Base-by-base conservation (phyloP, 1,140 invertebrate species). In the Drosophila sulfurigaster region DNA sequence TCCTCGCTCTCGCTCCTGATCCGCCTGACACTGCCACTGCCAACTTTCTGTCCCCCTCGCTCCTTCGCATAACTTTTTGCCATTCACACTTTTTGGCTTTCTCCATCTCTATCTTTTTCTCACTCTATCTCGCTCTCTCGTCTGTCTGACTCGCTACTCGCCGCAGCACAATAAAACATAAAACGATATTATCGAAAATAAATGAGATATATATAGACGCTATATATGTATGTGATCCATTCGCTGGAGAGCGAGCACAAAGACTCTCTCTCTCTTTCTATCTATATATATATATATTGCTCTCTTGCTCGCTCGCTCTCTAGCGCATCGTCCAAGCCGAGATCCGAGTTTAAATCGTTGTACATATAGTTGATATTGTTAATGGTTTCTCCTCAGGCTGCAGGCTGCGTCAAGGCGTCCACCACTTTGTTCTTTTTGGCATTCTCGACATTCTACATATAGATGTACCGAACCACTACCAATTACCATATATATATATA, bases 311-410 rank as follows among this genome's bases (percentile, higher is more conserved):
- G 38, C 16, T 16, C 10, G 11, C n/a, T 54, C 51, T 54, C 51
- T 13, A n/a, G 32, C 46, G 28, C n/a, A n/a, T 60, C 11, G 49
- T 41, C 32, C 56, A 51, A 41, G 45, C 8, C 43, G 45, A 59
- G 28, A 65, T 43, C 28, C 54, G 38, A 54, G 48, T 68, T 45
- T 11, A 59, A 73, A 68, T 68, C 56, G 35, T 46, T 73, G 64
- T 73, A 67, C 56, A 68, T 67, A 73, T 67, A 68, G 54, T 60
- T 52, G 38, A 68, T 60, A 73, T 59, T 68, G 56, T 68, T 68
- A 48, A 67, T 58, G 56, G 64, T 68, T 68, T 73, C 64, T 60
- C 38, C 56, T 60, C 62, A 35, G 69, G 63, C 56, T 49, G 48
- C 35, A 30, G 7, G 30, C 59, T 49, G 45, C 11, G 16, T 46